Evolutionary conservation across 2,113 vertebrate genomes (phyloP), one percentile per base, ranked within the genome.

Genomic region (Pygathrix nemaeus): DNA sequence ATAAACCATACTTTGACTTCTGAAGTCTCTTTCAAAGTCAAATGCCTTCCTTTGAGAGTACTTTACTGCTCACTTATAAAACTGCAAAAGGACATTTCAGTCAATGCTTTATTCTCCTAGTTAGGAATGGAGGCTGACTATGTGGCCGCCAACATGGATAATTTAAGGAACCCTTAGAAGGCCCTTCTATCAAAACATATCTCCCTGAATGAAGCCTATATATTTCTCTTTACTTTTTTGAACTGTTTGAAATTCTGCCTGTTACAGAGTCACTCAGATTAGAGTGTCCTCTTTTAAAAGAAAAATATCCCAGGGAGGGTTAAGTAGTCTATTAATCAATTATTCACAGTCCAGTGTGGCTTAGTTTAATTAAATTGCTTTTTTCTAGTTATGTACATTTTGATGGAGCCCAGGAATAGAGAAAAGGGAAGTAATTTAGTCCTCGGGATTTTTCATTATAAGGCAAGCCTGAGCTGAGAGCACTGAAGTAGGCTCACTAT

Each of bases 1-100:
- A 93, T 98, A 98, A 98, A 97, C 87, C 66, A 90, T 85, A 64
- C 68, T 83, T 88, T 66, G 93, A 87, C 94, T 97, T 98, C 91
- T 98, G 95, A 96, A 95, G 97, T 94, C 90, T 81, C 82, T 94
- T 97, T 98, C 93, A 98, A 97, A 97, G 98, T 97, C 93, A 96
- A 81, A 94, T 89, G 78, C 82, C 32, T 94, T 97, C 97, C 94
- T 97, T 68, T 90, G 97, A 97, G 96, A 97, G 88, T 86, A 91
- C 82, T 97, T 95, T 95, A 91, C 94, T 61, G 32, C 38, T 95
- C 79, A 59, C 82, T 96, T 95, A 88, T 95, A 89, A 91, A 96
- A 96, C 90, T 82, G 40, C 48, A 89, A 96, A 97, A 97, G 96
- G 93, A 59, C 95, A 95, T 93, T 97, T 97, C 88, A 93, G 59